Conservation (phyloP, 1,140 invertebrate species). For the Paraescarpia echinospica region DNA sequence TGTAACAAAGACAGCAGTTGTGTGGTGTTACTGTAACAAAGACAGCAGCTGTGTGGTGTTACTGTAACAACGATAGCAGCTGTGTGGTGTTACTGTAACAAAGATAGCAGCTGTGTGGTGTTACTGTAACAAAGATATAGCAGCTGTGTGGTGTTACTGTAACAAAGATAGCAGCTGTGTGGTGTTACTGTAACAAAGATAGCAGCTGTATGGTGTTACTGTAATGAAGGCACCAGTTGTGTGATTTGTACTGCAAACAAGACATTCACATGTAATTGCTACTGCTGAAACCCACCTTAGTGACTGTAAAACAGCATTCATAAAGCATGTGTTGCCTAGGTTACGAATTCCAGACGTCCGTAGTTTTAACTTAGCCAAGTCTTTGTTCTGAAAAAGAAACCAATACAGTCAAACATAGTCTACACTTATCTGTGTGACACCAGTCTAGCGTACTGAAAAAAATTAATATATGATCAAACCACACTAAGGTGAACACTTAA, state of each 20-base stretch:
- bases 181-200: too few species aligned
- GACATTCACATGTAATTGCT: too few species aligned
- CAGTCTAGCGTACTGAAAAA: too few species aligned
- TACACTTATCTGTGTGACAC: neutral
- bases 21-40: constrained; percentile 69
- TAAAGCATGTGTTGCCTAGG: constrained; percentile 86
- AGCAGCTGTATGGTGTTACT: too few species aligned
- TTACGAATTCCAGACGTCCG: constrained; percentile 73
- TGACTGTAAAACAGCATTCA: constrained; percentile 85
- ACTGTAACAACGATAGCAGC: constrained; percentile 56
- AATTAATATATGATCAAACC: too few species aligned
- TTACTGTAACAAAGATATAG: too few species aligned
- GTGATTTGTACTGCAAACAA: too few species aligned
- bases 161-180: too few species aligned
- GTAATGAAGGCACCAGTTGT: too few species aligned
- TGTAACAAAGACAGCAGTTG: constrained; percentile 47
- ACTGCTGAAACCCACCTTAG: constrained; percentile 63
- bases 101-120: neutral
- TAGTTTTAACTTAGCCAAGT: constrained; percentile 34
- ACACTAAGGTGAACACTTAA: neutral
- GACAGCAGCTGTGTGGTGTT: constrained; percentile 65
- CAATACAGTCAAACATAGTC: neutral
- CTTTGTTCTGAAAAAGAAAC: constrained; percentile 39
- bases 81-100: constrained; percentile 70
- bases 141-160: too few species aligned